Evolutionary conservation across 2,797 vertebrate species (phyloP).

Genomic region (Syndactyla subalaris): DNA sequence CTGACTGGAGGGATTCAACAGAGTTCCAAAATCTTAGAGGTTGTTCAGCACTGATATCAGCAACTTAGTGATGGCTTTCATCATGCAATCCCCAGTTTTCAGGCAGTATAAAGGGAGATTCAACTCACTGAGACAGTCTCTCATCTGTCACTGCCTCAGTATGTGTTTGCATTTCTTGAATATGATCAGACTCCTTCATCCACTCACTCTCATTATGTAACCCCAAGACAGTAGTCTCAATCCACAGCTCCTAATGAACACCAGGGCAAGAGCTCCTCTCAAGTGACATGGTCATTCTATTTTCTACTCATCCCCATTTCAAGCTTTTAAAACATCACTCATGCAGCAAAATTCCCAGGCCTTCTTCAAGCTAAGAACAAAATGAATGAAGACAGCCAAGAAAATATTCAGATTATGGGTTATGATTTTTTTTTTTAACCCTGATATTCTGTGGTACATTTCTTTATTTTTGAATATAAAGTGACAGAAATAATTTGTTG

Average conservation of each 20-base stretch:
- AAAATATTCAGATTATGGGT: conserved; percentile 63
- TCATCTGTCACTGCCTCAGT: background rate
- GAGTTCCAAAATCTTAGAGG: background rate
- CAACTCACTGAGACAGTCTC: background rate
- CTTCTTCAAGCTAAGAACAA: conserved; percentile 6
- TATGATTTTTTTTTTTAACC: conserved; percentile 72
- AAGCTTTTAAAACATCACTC: background rate
- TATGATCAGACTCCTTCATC: background rate
- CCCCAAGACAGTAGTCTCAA: background rate
- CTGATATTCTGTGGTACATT: conserved; percentile 82
- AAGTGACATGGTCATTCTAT: background rate
- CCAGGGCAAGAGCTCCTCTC: background rate
- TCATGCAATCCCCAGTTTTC: background rate
- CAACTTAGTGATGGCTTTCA: background rate
- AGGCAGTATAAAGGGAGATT: background rate
- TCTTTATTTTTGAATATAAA: conserved; percentile 88
- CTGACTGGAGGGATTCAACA: background rate
- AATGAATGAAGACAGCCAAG: conserved; percentile 41
- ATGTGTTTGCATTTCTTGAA: background rate
- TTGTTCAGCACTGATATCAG: background rate
- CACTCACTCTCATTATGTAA: background rate
- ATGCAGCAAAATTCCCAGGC: background rate
- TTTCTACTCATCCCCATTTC: background rate
- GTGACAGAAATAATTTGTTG: conserved; percentile 86
- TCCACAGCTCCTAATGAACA: background rate